Evolutionary conservation across 2,797 vertebrate species (phyloP).

Genomic region (Coilia nasus): DNA sequence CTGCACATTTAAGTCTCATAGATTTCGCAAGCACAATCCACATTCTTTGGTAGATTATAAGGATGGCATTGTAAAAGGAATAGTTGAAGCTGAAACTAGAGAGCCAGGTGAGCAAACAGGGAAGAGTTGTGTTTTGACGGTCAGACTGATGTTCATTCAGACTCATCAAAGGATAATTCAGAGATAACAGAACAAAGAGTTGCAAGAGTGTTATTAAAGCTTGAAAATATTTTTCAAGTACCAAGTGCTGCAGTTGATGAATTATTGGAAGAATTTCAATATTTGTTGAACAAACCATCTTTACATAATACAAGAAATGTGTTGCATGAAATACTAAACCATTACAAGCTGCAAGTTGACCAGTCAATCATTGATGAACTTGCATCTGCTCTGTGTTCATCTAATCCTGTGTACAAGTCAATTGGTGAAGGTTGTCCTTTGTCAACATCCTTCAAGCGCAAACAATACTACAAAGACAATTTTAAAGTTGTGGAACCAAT

Average conservation of each 20-base stretch:
- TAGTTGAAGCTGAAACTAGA: background rate
- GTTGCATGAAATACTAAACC: constrained; percentile 30
- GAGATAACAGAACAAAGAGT: constrained; percentile 31
- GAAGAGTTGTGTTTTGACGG: constrained; percentile 33
- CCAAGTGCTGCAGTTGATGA: constrained; percentile 34
- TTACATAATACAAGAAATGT: constrained; percentile 25
- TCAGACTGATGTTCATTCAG: background rate
- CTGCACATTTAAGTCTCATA: constrained; percentile 36
- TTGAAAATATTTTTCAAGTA: constrained; percentile 39
- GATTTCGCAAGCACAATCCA: constrained; percentile 31
- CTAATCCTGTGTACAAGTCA: constrained; percentile 31
- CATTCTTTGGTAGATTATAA: constrained; percentile 32
- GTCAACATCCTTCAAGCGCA: constrained; percentile 35
- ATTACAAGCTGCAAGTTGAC: constrained; percentile 32
- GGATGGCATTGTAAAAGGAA: constrained; percentile 21
- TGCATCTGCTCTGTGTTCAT: constrained; percentile 23
- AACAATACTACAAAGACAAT: constrained; percentile 42
- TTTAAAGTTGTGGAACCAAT: constrained; percentile 44
- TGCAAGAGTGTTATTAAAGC: constrained; percentile 35
- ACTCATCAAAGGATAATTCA: constrained; percentile 24
- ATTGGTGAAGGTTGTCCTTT: constrained; percentile 34
- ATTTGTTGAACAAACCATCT: constrained; percentile 33
- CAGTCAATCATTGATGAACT: constrained; percentile 29
- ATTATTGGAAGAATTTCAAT: constrained; percentile 37
- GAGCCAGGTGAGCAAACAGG: constrained; percentile 28